A percentile compares a stretch with the other conserved stretches of the same genome.
Conservation (phyloP, 2,888 invertebrate genomes). For the Dilophus febrilis region DNA sequence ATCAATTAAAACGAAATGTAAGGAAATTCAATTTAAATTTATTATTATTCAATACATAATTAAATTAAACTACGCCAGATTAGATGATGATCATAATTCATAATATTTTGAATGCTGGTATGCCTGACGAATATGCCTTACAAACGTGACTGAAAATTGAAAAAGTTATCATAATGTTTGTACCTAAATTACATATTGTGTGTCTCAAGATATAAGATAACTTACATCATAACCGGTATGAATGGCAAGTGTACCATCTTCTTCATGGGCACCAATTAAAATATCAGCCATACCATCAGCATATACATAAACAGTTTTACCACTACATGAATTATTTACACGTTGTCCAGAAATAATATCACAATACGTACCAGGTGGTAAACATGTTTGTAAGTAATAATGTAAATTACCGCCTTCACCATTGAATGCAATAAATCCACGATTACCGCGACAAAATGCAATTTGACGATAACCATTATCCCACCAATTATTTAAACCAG, state of each 20-base stretch:
- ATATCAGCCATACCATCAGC: conserved; percentile 40
- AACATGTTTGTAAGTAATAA: conserved; percentile 31
- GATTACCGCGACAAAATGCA: conserved; percentile 53
- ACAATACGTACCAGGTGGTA: conserved; percentile 48
- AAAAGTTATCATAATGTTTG: too few relatives aligned
- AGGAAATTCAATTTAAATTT: too few relatives aligned
- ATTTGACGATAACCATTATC: conserved; percentile 57
- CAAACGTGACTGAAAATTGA: too few relatives aligned
- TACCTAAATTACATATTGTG: too few relatives aligned
- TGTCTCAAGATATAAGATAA: too few relatives aligned
- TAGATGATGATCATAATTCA: too few relatives aligned
- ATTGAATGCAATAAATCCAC: conserved; percentile 54
- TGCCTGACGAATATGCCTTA: too few relatives aligned
- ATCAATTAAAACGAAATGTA: too few relatives aligned
- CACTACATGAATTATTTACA: conserved; percentile 33
- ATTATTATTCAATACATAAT: too few relatives aligned
- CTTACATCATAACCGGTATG: conserved; percentile 22
- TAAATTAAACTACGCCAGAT: too few relatives aligned
- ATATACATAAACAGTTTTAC: conserved; percentile 16
- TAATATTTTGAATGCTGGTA: too few relatives aligned
- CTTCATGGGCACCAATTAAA: conserved; percentile 32
- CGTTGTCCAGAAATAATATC: conserved; percentile 43
- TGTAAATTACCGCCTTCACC: conserved; percentile 38
- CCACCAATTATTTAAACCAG: conserved; percentile 48
- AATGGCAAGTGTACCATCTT: conserved; percentile 44